Evolutionary conservation across 2,888 invertebrate genomes (phyloP), one percentile per base, ranked within the genome.

Genomic region (Hypselothyrea guttata): DNA sequence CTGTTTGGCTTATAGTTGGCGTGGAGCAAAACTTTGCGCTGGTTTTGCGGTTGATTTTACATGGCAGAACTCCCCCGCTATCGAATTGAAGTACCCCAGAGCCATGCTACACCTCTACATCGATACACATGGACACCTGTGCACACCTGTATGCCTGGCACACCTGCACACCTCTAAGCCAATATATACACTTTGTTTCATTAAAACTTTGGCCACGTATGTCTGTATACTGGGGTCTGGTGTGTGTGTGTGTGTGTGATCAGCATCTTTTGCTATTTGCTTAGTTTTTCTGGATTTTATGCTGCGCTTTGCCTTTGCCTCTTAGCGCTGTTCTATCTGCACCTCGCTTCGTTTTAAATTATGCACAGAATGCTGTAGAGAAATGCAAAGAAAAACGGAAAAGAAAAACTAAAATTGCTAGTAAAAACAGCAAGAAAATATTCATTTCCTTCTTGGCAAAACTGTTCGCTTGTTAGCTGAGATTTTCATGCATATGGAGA

Each of bases 191-290:
- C 62, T 81, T 78, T 75, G 81, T 82, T 82, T 81, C 77, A 82
- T 77, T 82, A 77, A 81, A 81, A 81, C 82, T 79, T 81, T 65
- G 52, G 61, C 67, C 61, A 78, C 74, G 62, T 76, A 57, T 61
- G 65, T n/a, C n/a, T n/a, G n/a, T n/a, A n/a, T n/a, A 41, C 58
- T 38, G 52, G 53, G 52, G n/a, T n/a, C n/a, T n/a, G n/a, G n/a
- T n/a, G n/a, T 40, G 18, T n/a, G 5, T 55, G 16, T 55, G 33
- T 62, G 58, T 56, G 30, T 67, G 65, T 45, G 57, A 59, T 69
- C 73, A 70, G 61, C 78, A 76, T 76, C 79, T 82, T 81, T 70
- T 68, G 48, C 59, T 72, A 68, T 74, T 78, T 81, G 74, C 70
- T 72, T 70, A 78, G 74, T 66, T 76, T n/a, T 58, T 79, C 11